Conservation (phyloP, 2,113 vertebrate genomes). For the Mastomys natalensis region DNA sequence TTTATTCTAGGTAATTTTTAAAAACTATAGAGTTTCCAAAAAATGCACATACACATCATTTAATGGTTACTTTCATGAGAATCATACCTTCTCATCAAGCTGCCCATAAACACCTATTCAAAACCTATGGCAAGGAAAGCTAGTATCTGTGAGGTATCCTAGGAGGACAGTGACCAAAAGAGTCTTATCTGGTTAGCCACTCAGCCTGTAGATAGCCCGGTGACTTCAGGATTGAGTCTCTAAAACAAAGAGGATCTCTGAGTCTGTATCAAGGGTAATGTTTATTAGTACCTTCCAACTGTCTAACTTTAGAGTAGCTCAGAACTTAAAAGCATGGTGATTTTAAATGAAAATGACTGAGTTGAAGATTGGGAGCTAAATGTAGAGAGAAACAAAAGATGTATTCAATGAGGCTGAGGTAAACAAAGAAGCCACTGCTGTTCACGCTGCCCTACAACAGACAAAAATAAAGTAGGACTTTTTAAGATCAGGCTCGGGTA, state of each 20-base stretch:
- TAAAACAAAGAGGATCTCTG: not conserved
- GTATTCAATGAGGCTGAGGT: not conserved
- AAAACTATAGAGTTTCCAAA: not conserved
- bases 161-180: not conserved
- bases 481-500: constrained; percentile 52
- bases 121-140: not conserved
- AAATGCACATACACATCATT: not conserved
- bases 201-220: not conserved
- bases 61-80: not conserved
- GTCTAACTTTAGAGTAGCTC: not conserved
- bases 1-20: constrained; percentile 3
- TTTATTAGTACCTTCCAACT: not conserved
- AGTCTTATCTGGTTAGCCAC: not conserved
- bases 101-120: not conserved
- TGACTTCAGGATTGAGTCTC: not conserved
- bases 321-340: not conserved
- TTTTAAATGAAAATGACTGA: not conserved
- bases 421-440: not conserved
- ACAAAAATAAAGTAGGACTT: constrained; percentile 39
- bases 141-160: not conserved
- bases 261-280: not conserved
- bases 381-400: not conserved
- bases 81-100: not conserved
- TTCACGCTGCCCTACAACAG: not conserved
- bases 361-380: not conserved